Base-by-base conservation (phyloP, 2,888 invertebrate genomes). In the Sicus ferrugineus region DNA sequence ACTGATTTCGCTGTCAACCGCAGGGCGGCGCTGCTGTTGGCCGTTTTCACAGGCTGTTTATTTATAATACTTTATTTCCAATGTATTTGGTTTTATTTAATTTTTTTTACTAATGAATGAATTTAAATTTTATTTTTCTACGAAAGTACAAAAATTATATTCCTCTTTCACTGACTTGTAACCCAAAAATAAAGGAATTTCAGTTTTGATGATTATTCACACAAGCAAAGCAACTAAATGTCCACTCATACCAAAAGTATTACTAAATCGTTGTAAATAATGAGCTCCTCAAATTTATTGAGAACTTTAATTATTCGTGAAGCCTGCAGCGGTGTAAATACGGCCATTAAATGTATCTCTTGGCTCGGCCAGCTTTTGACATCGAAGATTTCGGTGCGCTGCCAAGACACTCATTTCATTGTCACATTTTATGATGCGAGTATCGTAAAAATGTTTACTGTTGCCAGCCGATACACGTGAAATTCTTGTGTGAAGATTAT, bases 391-490 rank as follows among this genome's bases (percentile, higher is more conserved):
- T 34, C 34, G 7, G 34, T 34, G 11, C 14, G 26, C 26, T 28
- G 54, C 26, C 21, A 48, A 21, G 11, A 19, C 38, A 34, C 31
- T 56, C 21, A 28, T 56, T 56, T 56, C 46, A 58, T 30, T 56
- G 56, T 66, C 66, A 56, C 42, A 66, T 56, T 66, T 66, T 19
- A 66, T n/a, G n/a, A n/a, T n/a, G n/a, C n/a, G 56, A 30, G 26
- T 56, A 56, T 56, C 56, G 30, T 38, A 54, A 54, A 56, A 48
- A 31, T 23, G 21, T 31, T 52, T 19, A 52, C 50, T 64, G 50
- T 34, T n/a, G 66, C 56, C 19, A 21, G 54, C 59, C 42, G 59
- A 67, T 58, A 58, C n/a, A n/a, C 59, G 31, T 59, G 48, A 67
- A 67, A 67, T 67, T 67, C 59, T 23, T 52, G 26, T 23, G 31